Evolutionary conservation across 2,797 vertebrate genomes (phyloP).

Genomic region (Myiotriccus ornatus): DNA sequence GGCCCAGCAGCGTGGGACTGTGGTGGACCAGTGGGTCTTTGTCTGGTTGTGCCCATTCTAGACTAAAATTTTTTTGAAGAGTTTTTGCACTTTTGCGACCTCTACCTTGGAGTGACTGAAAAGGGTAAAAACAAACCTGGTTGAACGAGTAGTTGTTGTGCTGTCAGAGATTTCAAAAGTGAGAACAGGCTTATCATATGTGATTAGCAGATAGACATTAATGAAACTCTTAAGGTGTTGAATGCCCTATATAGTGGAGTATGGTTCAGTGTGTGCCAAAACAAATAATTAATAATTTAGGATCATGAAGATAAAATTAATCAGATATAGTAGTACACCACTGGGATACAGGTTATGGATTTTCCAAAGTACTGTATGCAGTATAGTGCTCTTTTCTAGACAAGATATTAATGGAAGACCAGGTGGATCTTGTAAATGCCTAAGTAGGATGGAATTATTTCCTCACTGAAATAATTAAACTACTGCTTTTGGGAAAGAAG

Average conservation of each 20-base stretch:
- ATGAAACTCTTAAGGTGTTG: not conserved
- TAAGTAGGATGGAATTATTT: not conserved
- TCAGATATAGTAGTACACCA: not conserved
- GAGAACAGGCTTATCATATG: not conserved
- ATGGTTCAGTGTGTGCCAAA: not conserved
- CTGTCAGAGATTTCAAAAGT: rapidly evolving
- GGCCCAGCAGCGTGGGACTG: not conserved
- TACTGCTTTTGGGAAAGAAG: not conserved
- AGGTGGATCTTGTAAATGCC: not conserved
- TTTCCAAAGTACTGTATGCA: not conserved
- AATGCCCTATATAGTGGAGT: not conserved
- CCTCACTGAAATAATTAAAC: not conserved
- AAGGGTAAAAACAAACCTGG: not conserved
- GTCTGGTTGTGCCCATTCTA: not conserved
- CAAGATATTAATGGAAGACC: not conserved
- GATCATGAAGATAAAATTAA: not conserved
- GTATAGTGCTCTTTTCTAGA: not conserved
- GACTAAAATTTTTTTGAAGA: not conserved
- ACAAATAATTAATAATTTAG: not conserved
- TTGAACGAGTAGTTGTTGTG: not conserved
- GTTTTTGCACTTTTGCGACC: not conserved
- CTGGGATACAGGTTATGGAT: not conserved
- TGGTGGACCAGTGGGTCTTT: not conserved
- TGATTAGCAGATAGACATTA: not conserved
- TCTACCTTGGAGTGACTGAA: not conserved